Base-by-base conservation (phyloP, 2,113 vertebrate species). In the Montifringilla adamsi region DNA sequence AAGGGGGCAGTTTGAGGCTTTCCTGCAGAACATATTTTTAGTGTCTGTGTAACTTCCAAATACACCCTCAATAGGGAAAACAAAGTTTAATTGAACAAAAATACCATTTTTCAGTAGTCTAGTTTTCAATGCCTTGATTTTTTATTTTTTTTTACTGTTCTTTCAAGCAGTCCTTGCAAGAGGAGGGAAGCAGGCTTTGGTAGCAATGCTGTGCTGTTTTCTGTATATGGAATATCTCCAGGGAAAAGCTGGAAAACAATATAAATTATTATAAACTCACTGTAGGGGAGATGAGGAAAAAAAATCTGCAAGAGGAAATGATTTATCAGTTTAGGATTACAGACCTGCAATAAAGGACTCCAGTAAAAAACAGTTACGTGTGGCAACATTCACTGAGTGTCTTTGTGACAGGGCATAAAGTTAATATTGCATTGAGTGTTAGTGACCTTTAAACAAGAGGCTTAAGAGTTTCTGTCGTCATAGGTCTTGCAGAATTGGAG, bases 1-100 rank as follows among this genome's bases (percentile, higher is more conserved):
- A 86, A 93, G 52, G 5, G 2, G 80, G 68, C 78, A 74, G 68
- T 75, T 84, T 81, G 83, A 93, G 73, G 79, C 52, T 89, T 94
- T 95, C 56, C 80, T 84, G 56, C 24, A 90, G 39, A 87, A 84
- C 30, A 4, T 88, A 52, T 77, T 95, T 92, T 87, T 81, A 52
- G 69, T 63, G 43, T 67, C 74, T 91, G 30, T 91, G 1, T 68
- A 44, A 73, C 85, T 84, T 91, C 56, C 73, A 90, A 84, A 87
- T 72, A 81, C 23, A 92, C 23, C 56, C 46, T 60, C 3, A 17
- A 81, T 6, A 75, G 60, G 83, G 80, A 93, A 95, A 94, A 78
- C 72, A 84, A 84, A 85, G 63, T 76, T 92, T 43, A 90, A 43
- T 83, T 80, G 58, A 92, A 74, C 86, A 94, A 58, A 88, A 94